Percentiles rank a stretch among this genome's conserved stretches.
phyloP scores from a whole-genome alignment of 1,140 invertebrate genomes.

The Amphibalanus amphitrite region DNA sequence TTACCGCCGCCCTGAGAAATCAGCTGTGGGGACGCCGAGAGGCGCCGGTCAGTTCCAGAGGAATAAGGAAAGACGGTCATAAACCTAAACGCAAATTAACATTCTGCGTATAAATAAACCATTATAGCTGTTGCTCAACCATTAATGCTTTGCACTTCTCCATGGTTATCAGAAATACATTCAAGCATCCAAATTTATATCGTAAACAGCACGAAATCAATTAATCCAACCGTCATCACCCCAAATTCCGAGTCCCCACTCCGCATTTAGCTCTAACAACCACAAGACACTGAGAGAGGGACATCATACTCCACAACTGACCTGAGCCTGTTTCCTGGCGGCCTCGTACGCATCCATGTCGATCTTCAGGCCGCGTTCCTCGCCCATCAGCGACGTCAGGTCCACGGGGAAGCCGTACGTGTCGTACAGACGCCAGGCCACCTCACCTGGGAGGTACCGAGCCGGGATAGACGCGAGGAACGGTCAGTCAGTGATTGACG shows the following conservation, averaged over 20 bases:
- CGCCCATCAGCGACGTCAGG: conserved; percentile 90
- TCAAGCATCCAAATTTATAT: neutral
- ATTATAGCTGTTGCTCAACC: neutral
- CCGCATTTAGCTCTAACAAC: neutral
- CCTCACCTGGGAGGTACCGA: conserved; percentile 51
- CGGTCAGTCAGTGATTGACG: no score
- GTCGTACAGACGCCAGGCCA: conserved; percentile 96
- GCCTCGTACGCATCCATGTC: conserved; percentile 83
- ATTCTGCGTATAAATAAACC: neutral
- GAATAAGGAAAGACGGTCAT: conserved; percentile 5
- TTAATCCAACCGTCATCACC: neutral
- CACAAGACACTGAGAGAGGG: neutral
- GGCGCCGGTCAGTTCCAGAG: neutral
- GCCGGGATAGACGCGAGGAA: no score
- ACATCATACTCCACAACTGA: conserved; percentile 6
- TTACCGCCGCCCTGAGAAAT: conserved; percentile 16
- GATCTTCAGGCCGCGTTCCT: conserved; percentile 77
- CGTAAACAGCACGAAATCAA: neutral
- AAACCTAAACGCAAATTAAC: neutral
- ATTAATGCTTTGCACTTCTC: neutral
- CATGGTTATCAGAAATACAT: neutral
- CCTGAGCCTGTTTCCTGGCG: conserved; percentile 72
- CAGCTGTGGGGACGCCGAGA: conserved; percentile 29
- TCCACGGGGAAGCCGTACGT: conserved; percentile 98
- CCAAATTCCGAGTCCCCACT: neutral